Conservation (phyloP, 2,888 invertebrate species). For the Temnothorax ravouxi region DNA sequence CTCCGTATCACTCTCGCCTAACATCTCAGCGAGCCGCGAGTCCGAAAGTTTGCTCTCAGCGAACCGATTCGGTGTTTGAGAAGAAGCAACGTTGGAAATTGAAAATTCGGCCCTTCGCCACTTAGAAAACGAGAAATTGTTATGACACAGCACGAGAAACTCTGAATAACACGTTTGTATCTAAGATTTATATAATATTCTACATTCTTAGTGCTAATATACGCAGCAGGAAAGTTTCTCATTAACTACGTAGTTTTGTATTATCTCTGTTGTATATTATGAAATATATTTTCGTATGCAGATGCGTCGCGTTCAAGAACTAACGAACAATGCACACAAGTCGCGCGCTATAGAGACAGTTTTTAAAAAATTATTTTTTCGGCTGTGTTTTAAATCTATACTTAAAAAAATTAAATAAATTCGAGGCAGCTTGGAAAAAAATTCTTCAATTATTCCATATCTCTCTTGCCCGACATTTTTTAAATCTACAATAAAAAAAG, state of each 20-base stretch:
- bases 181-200: constrained; percentile 28
- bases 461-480: neutral
- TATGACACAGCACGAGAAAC: neutral
- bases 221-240: constrained; percentile 15
- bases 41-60: neutral
- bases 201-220: constrained; percentile 6
- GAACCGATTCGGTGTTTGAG: neutral
- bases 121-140: neutral
- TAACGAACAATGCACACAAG: neutral
- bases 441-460: neutral
- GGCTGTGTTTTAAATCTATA: neutral
- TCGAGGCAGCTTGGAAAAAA: neutral
- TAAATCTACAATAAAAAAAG: neutral
- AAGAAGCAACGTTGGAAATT: constrained; percentile 6
- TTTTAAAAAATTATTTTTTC: neutral
- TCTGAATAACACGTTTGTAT: neutral
- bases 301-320: neutral
- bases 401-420: neutral
- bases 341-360: neutral
- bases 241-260: neutral
- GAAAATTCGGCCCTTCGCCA: constrained; percentile 17
- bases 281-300: constrained; percentile 21
- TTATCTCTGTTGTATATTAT: constrained; percentile 6
- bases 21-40: neutral
- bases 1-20: constrained; percentile 14